These are phyloP conservation scores for Enteromius unitaeniatus DNA, from an alignment of 2,797 vertebrate species.

Conservation along the genomic window DNA sequence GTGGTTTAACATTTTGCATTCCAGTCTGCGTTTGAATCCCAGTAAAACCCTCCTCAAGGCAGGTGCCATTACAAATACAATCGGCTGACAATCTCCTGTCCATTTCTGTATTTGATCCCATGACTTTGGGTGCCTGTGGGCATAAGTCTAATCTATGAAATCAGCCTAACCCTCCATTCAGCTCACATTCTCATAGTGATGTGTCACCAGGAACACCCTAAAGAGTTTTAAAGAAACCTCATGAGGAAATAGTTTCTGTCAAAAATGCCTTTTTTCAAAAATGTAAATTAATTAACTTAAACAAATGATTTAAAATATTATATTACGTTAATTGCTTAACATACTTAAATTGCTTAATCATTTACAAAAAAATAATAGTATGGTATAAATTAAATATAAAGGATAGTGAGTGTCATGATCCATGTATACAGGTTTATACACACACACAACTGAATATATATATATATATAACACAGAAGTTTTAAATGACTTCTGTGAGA, in stretches of 20 bases:
- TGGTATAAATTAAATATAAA: neutral
- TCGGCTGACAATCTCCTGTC: neutral
- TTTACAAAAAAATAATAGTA: neutral
- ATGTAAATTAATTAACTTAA: neutral
- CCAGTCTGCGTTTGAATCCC: conserved; percentile 3
- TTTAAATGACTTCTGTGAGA: neutral
- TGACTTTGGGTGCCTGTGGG: conserved; percentile 5
- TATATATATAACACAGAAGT: neutral
- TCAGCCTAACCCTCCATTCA: neutral
- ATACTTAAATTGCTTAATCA: no score
- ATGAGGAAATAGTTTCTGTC: neutral
- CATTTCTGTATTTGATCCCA: neutral
- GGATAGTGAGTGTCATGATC: no score
- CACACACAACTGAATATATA: no score
- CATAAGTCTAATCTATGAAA: neutral
- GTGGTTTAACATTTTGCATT: neutral
- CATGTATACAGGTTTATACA: neutral
- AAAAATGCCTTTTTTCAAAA: neutral
- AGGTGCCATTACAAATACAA: conserved; percentile 4
- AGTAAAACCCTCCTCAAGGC: conserved; percentile 20
- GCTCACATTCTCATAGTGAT: neutral
- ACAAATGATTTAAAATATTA: neutral
- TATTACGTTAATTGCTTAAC: neutral
- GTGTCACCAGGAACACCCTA: neutral
- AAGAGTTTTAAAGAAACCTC: neutral